Conservation (phyloP, 2,888 invertebrate genomes). For the Magallana nippona region DNA sequence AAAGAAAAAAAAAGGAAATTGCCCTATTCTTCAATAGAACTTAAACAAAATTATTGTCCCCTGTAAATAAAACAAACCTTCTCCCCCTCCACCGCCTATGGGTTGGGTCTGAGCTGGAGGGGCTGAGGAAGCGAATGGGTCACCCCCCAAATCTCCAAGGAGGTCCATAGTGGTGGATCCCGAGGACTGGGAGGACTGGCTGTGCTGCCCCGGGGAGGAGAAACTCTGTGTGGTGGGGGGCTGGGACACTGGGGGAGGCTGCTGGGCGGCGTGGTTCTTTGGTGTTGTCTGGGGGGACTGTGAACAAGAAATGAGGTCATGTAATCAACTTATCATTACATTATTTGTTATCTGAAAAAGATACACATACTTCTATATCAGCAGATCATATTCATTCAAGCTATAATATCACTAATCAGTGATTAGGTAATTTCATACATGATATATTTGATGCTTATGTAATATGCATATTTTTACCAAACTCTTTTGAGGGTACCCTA, state of each 20-base stretch:
- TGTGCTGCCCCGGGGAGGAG: slow-evolving; percentile 58
- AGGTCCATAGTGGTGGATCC: slow-evolving; percentile 73
- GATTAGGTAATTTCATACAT: too few relatives aligned
- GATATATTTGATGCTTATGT: too few relatives aligned
- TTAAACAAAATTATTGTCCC: too few relatives aligned
- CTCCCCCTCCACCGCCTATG: slow-evolving; percentile 25
- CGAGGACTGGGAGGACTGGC: slow-evolving; percentile 73
- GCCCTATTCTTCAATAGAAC: too few relatives aligned
- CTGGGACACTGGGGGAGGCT: slow-evolving; percentile 46
- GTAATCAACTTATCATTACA: too few relatives aligned
- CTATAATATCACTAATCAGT: too few relatives aligned
- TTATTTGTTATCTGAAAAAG: too few relatives aligned
- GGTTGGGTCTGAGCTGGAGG: slow-evolving; percentile 53
- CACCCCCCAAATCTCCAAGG: slow-evolving; percentile 78
- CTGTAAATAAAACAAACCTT: background rate
- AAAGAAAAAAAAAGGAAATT: too few relatives aligned
- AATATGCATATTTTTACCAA: too few relatives aligned
- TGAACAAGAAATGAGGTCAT: background rate
- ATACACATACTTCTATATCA: too few relatives aligned
- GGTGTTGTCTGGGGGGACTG: slow-evolving; percentile 53
- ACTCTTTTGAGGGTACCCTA: too few relatives aligned
- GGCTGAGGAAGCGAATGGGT: slow-evolving; percentile 76
- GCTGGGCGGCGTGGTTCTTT: slow-evolving; percentile 56
- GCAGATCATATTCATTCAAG: too few relatives aligned
- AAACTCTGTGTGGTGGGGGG: slow-evolving; percentile 43